These are phyloP conservation scores for Latheticus oryzae DNA, from an alignment of 2,888 invertebrate genomes.

Conservation along the genomic window DNA sequence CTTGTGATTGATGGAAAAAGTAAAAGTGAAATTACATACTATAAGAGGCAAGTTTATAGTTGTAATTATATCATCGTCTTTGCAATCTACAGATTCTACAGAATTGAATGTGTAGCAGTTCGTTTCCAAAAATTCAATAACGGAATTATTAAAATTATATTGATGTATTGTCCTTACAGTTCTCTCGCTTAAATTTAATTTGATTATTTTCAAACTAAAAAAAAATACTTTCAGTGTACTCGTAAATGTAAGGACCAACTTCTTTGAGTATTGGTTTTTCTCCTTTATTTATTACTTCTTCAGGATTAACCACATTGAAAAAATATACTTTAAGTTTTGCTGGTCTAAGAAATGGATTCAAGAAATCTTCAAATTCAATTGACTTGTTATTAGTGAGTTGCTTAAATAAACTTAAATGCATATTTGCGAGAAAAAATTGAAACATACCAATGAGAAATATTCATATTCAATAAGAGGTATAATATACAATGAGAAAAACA, in stretches of 20 bases:
- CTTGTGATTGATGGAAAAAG: too few relatives aligned
- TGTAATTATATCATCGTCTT: slow-evolving; percentile 65
- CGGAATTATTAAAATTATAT: too few relatives aligned
- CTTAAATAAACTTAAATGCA: too few relatives aligned
- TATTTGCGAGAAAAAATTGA: too few relatives aligned
- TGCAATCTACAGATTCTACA: slow-evolving; percentile 63
- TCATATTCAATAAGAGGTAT: too few relatives aligned
- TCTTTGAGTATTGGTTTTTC: slow-evolving; percentile 70
- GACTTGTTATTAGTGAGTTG: not conserved
- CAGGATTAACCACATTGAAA: slow-evolving; percentile 72
- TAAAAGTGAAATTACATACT: too few relatives aligned
- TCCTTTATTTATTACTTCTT: slow-evolving; percentile 69
- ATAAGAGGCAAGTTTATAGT: slow-evolving; percentile 12
- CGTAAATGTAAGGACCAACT: slow-evolving; percentile 74
- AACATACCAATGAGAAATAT: too few relatives aligned
- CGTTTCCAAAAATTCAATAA: slow-evolving; percentile 28
- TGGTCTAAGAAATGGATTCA: not conserved
- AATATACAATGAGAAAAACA: too few relatives aligned
- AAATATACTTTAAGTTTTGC: slow-evolving; percentile 69
- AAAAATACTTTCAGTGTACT: slow-evolving; percentile 60
- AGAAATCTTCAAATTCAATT: not conserved
- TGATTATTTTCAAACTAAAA: not conserved
- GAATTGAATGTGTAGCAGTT: slow-evolving; percentile 65
- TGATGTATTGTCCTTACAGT: not conserved
- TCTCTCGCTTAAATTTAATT: not conserved